Percentiles rank a stretch among this genome's conserved stretches.
phyloP scores from a whole-genome alignment of 2,113 vertebrate species.

The Tinamus guttatus region DNA sequence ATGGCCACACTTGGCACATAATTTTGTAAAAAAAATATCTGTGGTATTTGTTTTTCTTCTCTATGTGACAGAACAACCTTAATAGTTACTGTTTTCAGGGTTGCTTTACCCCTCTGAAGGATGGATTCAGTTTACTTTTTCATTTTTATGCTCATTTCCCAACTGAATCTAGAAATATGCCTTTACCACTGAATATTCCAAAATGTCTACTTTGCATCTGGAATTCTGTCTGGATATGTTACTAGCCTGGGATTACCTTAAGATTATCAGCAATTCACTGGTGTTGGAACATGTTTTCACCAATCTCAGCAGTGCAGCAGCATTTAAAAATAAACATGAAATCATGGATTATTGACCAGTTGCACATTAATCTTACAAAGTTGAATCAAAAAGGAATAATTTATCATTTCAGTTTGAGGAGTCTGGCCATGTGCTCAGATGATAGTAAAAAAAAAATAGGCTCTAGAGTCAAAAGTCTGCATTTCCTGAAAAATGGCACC shows the following conservation, averaged over 20 bases:
- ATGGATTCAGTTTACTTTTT: not conserved
- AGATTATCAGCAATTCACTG: not conserved
- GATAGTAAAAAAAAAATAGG: not conserved
- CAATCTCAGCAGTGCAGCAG: not conserved
- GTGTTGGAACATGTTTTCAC: conserved; percentile 31
- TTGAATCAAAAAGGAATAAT: not conserved
- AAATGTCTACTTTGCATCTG: not conserved
- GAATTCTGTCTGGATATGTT: conserved; percentile 5
- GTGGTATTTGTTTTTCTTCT: not conserved
- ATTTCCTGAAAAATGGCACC: not conserved
- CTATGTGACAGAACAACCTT: not conserved
- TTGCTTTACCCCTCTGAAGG: not conserved
- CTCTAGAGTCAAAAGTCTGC: not conserved
- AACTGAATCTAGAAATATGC: not conserved
- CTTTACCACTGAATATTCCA: not conserved
- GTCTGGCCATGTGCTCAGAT: not conserved
- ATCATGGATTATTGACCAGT: conserved; percentile 24
- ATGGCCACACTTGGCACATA: not conserved
- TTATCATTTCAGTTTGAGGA: not conserved
- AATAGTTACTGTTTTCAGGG: not conserved
- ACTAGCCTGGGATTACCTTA: not conserved
- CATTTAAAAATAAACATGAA: conserved; percentile 48
- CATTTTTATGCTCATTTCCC: not conserved
- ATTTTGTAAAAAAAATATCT: not conserved
- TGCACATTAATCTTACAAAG: not conserved